Evolutionary conservation across 2,888 invertebrate species (phyloP), one percentile per base, ranked within the genome.

Genomic region (Autographa pulchrina): DNA sequence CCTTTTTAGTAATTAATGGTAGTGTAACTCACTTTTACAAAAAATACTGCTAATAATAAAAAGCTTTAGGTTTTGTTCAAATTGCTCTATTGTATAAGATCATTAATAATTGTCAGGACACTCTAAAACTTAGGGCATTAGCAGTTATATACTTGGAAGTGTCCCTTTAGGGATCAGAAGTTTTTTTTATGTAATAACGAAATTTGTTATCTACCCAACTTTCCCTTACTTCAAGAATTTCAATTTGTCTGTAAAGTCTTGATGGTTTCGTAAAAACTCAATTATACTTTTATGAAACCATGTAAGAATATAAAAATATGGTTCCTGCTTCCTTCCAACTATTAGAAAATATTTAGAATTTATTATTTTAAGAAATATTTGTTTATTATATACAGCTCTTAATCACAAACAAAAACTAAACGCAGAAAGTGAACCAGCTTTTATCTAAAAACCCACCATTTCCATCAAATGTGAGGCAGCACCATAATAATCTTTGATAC

Each of bases 51-150:
- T 11, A 0, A 6, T 56, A 56, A 64, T n/a, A 48, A 66, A 65
- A 52, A 41, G 25, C n/a, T 68, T 68, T 31, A 25, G 60, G 61
- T 70, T 61, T 64, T 38, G 31, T 54, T 58, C 14, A 52, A 35
- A 60, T 25, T 0, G n/a, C n/a, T 35, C 48, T 60, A 65, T 68
- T 62, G 52, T 56, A 64, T 38, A 59, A 54, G 54, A 70, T 70
- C 79, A 43, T 77, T 78, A 62, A 74, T 78, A 69, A 66, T 60
- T 64, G 79, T 65, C 70, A 20, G 9, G 38, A 7, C 52, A 20
- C 5, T 13, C 13, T 13, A 11, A 56, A 56, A 56, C 54, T 56
- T 25, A 11, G 13, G 11, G 11, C 25, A 56, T 56, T 56, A 56
- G 54, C 20, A 3, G 54, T 56, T 56, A 25, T 25, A 3, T 25